Evolutionary conservation across 2,888 invertebrate genomes (phyloP).

Genomic region (Phasia obesa): DNA sequence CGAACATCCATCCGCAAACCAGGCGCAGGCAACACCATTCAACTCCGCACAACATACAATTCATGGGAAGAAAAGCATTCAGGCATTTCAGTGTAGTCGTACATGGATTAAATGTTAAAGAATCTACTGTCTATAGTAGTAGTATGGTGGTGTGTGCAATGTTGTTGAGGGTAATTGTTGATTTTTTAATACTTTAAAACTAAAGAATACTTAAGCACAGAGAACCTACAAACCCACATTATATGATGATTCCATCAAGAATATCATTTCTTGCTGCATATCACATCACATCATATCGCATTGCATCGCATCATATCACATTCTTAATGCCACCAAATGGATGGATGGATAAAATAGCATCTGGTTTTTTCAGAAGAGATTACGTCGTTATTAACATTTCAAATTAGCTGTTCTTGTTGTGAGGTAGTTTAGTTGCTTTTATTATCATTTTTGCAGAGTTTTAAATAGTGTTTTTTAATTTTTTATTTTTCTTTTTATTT

Average conservation of each 20-base stretch:
- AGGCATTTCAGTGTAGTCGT: conserved; percentile 19
- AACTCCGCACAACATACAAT: not conserved
- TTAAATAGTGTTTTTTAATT: conserved; percentile 8
- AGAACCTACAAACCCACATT: conserved; percentile 5
- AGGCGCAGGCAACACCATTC: conserved; percentile 20
- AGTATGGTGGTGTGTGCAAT: conserved; percentile 3
- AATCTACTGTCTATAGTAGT: too few relatives aligned
- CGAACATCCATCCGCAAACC: conserved; percentile 16
- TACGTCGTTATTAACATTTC: conserved; percentile 42
- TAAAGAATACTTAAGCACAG: conserved; percentile 18
- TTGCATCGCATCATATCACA: conserved; percentile 50
- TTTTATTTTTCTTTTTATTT: too few relatives aligned
- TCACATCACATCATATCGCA: conserved; percentile 49
- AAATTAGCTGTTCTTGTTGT: conserved; percentile 3
- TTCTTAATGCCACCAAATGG: conserved; percentile 58
- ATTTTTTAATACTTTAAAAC: conserved; percentile 31
- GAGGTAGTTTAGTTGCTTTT: conserved; percentile 5
- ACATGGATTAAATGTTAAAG: conserved; percentile 1
- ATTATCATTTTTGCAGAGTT: conserved; percentile 26
- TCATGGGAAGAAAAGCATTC: conserved; percentile 23
- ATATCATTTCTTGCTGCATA: conserved; percentile 34
- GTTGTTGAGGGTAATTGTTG: conserved; percentile 47
- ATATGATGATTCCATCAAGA: conserved; percentile 15
- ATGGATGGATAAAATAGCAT: conserved; percentile 60
- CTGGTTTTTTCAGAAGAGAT: conserved; percentile 47